Conservation (phyloP, 1,140 invertebrate species). For the Drosophila dunni region DNA sequence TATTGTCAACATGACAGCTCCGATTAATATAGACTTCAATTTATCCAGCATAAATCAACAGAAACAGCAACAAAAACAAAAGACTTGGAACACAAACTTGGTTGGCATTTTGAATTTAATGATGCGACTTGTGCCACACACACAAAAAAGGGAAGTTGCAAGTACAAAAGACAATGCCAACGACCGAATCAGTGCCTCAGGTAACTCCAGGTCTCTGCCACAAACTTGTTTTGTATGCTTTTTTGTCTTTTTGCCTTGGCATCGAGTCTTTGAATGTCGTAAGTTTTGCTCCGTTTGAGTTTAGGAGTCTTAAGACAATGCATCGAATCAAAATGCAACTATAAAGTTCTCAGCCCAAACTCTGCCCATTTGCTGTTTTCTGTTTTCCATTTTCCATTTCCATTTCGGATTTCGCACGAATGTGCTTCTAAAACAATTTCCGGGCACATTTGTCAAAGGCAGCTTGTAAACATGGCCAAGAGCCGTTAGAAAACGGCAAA, state of each 20-base stretch:
- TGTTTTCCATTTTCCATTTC: conserved; percentile 47
- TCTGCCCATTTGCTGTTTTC: conserved; percentile 59
- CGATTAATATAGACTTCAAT: conserved; percentile 74
- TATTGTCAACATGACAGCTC: conserved; percentile 77
- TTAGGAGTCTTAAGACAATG: conserved; percentile 54
- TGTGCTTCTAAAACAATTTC: conserved; percentile 45
- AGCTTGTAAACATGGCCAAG: conserved; percentile 68
- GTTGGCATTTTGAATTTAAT: conserved; percentile 43
- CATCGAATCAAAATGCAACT: conserved; percentile 62
- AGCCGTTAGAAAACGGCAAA: conserved; percentile 57
- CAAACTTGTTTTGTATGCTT: neutral
- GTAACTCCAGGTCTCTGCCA: conserved; percentile 5
- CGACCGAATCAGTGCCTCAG: conserved; percentile 48
- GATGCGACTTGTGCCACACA: conserved; percentile 36
- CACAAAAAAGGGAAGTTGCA: conserved; percentile 27
- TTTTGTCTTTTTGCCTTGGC: conserved; percentile 56
- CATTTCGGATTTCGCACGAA: conserved; percentile 41
- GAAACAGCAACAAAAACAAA: conserved; percentile 26
- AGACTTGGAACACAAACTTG: conserved; percentile 53
- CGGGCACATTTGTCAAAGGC: conserved; percentile 77
- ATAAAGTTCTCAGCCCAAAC: conserved; percentile 13
- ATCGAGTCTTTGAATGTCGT: conserved; percentile 39
- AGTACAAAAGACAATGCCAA: conserved; percentile 47
- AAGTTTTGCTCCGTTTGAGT: conserved; percentile 38
- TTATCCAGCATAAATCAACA: conserved; percentile 70